Conservation (phyloP, 2,888 invertebrate species). For the Zhuqinia jingwanae region DNA sequence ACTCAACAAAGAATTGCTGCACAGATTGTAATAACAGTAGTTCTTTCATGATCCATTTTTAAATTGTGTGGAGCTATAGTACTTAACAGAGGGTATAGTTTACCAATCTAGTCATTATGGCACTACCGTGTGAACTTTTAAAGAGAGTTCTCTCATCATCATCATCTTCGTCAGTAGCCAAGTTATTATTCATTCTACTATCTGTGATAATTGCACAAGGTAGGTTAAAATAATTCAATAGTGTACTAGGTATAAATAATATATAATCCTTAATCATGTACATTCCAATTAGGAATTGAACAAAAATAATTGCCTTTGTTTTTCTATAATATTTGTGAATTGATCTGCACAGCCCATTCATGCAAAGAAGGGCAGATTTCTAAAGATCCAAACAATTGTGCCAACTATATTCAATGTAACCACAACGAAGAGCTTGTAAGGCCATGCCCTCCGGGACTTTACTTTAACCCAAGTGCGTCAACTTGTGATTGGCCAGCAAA, state of each 20-base stretch:
- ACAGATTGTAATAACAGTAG: no score
- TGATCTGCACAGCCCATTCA: neutral
- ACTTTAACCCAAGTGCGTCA: conserved; percentile 56
- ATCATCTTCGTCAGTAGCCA: neutral
- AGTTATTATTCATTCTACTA: neutral
- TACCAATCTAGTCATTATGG: conserved; percentile 13
- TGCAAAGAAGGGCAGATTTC: conserved; percentile 55
- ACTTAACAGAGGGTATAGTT: no score
- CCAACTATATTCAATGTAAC: conserved; percentile 64
- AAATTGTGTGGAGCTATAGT: no score
- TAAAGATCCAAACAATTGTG: conserved; percentile 58
- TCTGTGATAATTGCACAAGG: conserved; percentile 7
- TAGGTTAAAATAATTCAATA: neutral
- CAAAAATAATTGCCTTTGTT: no score
- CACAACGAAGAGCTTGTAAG: conserved; percentile 58
- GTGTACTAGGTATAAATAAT: no score
- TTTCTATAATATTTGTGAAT: no score
- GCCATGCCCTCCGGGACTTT: conserved; percentile 66
- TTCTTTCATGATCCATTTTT: no score
- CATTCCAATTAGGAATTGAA: conserved; percentile 18
- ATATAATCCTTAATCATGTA: neutral
- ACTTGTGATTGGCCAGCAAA: conserved; percentile 74
- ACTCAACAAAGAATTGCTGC: no score
- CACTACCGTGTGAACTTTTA: conserved; percentile 13
- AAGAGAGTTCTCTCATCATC: neutral